Evolutionary conservation across 1,140 invertebrate species (phyloP).

Genomic region (Ridgeia piscesae): DNA sequence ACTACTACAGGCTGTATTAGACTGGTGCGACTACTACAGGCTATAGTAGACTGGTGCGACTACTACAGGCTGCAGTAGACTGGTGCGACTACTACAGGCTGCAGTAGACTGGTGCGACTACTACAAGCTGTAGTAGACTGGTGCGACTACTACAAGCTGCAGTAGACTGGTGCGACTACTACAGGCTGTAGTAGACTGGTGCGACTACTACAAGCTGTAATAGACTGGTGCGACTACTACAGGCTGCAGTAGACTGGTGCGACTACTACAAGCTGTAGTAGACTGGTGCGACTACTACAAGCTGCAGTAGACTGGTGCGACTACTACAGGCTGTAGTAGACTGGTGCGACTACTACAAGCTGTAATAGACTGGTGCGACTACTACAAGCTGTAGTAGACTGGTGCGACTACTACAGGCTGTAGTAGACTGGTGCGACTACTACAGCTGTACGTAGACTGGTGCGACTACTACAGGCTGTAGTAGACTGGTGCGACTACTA

Average conservation of each 20-base stretch:
- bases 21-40: background rate
- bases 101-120: slow-evolving; percentile 7
- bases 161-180: slow-evolving; percentile 5
- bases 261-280: background rate
- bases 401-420: background rate
- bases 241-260: slow-evolving; percentile 1
- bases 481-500: background rate
- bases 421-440: slow-evolving; percentile 8
- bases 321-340: background rate
- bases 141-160: background rate
- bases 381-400: slow-evolving; percentile 1
- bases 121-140: slow-evolving; percentile 7
- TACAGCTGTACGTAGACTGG: slow-evolving; percentile 23
- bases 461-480: background rate
- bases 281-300: background rate
- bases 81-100: background rate
- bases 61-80: background rate
- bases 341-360: background rate
- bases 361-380: slow-evolving; percentile 12
- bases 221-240: background rate
- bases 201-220: background rate
- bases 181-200: slow-evolving; percentile 10
- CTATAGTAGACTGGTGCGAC: slow-evolving; percentile 11
- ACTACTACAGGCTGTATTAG: slow-evolving; percentile 22
- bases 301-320: slow-evolving; percentile 11